phyloP scores from a whole-genome alignment of 2,797 vertebrate species.

The Dendrocincla fuliginosa region DNA sequence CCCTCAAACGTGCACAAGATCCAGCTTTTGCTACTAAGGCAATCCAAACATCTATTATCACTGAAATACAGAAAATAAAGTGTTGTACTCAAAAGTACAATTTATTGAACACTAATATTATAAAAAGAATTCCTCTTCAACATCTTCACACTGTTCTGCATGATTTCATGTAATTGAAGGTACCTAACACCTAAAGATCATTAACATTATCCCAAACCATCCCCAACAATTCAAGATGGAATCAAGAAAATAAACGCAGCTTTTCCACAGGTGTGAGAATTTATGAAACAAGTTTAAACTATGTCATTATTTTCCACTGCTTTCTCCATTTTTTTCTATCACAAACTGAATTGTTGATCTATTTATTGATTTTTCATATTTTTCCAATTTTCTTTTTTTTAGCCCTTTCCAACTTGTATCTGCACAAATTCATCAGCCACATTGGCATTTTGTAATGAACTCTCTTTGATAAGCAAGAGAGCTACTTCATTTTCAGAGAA shows the following conservation, averaged over 20 bases:
- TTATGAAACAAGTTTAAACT: background rate
- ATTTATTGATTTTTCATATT: constrained; percentile 35
- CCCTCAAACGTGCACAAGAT: background rate
- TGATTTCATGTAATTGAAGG: background rate
- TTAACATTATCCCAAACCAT: background rate
- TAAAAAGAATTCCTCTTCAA: background rate
- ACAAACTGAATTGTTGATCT: constrained; percentile 32
- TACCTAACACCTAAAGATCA: background rate
- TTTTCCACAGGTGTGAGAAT: background rate
- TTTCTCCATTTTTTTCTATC: background rate
- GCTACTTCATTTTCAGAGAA: constrained; percentile 56
- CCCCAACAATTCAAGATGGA: background rate
- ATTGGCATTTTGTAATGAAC: constrained; percentile 30
- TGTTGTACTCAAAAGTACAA: background rate
- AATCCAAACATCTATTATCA: background rate
- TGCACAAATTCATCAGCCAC: constrained; percentile 52
- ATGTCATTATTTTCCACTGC: constrained; percentile 1
- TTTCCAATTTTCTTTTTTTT: background rate
- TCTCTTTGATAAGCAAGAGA: constrained; percentile 33
- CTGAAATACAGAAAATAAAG: background rate
- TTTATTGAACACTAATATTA: background rate
- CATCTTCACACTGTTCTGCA: background rate
- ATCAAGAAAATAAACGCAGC: background rate
- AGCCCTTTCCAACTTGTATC: background rate
- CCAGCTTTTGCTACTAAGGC: background rate